A percentile compares a stretch with the other conserved stretches of the same genome.
Conservation (phyloP, 2,888 invertebrate species). For the Congeria kusceri region DNA sequence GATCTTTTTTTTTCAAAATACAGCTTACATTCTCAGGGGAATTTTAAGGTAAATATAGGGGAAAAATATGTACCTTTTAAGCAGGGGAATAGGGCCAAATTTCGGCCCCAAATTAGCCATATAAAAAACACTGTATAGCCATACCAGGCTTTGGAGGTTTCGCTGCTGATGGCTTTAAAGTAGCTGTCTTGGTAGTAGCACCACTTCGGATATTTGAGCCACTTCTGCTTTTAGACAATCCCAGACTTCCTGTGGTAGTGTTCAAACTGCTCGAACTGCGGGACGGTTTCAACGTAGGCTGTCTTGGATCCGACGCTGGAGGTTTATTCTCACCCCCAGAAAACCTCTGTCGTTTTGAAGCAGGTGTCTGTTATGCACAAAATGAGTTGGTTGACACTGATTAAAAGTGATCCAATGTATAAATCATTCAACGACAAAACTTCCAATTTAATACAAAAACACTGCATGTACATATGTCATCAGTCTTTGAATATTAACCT, state of each 20-base stretch:
- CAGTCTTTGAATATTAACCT: no score
- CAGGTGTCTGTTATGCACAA: constrained; percentile 19
- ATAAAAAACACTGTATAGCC: no score
- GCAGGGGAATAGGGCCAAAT: no score
- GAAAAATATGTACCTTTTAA: no score
- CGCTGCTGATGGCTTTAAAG: constrained; percentile 38
- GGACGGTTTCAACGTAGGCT: constrained; percentile 15
- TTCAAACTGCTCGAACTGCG: constrained; percentile 47
- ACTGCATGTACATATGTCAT: no score
- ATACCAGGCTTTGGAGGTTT: constrained; percentile 34
- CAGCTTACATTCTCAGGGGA: no score
- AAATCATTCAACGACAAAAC: no score
- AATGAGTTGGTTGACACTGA: background rate
- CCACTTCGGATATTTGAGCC: constrained; percentile 34
- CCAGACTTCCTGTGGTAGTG: constrained; percentile 2
- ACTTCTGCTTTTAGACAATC: constrained; percentile 25
- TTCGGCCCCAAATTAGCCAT: no score
- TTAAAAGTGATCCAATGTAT: no score
- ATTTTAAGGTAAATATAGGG: no score
- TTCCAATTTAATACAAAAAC: no score
- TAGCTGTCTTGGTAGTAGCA: constrained; percentile 14
- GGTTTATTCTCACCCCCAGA: constrained; percentile 25
- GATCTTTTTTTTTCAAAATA: no score
- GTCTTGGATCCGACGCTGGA: background rate
- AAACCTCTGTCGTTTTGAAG: constrained; percentile 39